These are phyloP conservation scores for Drosophila setifemur DNA, from an alignment of 1,140 invertebrate genomes.

Conservation along the genomic window DNA sequence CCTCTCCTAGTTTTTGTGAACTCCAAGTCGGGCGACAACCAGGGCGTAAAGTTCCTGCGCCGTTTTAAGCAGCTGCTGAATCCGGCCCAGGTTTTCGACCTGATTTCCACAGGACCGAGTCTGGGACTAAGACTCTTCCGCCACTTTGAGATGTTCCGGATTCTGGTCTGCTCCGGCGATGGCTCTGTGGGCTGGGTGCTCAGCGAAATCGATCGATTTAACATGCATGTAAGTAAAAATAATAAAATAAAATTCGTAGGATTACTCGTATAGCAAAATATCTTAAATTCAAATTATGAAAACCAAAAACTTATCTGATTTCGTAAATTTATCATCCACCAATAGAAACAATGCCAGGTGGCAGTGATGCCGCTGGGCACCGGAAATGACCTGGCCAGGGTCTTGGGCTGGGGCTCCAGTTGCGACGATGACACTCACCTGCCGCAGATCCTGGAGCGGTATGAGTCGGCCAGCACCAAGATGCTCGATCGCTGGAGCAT, in stretches of 20 bases:
- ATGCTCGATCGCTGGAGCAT: slow-evolving; percentile 98
- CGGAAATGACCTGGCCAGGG: slow-evolving; percentile 96
- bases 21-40: slow-evolving; percentile 98
- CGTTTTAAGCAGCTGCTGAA: slow-evolving; percentile 98
- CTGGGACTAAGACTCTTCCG: slow-evolving; percentile 94
- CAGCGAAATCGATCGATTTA: slow-evolving; percentile 94
- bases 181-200: slow-evolving; percentile 97
- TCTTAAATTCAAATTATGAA: too few species aligned
- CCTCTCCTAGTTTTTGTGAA: slow-evolving; percentile 98
- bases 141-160: slow-evolving; percentile 95
- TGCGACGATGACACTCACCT: slow-evolving; percentile 98
- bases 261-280: too few species aligned
- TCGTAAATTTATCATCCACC: too few species aligned
- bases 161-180: slow-evolving; percentile 96
- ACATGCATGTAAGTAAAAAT: slow-evolving; percentile 92
- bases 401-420: slow-evolving; percentile 97
- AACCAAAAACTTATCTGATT: too few species aligned
- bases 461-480: slow-evolving; percentile 97
- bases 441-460: slow-evolving; percentile 94
- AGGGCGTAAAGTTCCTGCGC: slow-evolving; percentile 97
- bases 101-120: slow-evolving; percentile 93
- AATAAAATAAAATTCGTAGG: too few species aligned
- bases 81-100: slow-evolving; percentile 98
- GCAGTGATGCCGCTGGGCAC: slow-evolving; percentile 96
- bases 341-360: slow-evolving; percentile 96